Evolutionary conservation across 2,888 invertebrate species (phyloP).

Genomic region (Caenorhabditis auriculariae): DNA sequence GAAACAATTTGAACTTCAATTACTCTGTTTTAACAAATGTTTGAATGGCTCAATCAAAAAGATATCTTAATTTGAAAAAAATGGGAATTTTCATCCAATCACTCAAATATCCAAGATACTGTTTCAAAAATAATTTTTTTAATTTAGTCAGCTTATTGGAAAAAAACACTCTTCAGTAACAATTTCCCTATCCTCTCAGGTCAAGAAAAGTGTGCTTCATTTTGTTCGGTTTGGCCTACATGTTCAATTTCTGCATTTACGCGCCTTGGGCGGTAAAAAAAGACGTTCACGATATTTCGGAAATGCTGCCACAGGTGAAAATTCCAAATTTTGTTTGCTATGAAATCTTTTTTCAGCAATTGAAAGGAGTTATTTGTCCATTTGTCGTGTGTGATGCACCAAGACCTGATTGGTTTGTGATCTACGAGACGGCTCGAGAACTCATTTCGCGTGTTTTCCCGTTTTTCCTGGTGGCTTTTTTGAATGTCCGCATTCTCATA

Average conservation of each 20-base stretch:
- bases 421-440: slow-evolving; percentile 59
- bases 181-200: slow-evolving; percentile 1
- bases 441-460: slow-evolving; percentile 66
- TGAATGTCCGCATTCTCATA: slow-evolving; percentile 67
- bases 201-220: slow-evolving; percentile 40
- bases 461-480: slow-evolving; percentile 66
- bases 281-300: slow-evolving; percentile 44
- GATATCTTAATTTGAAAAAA: too few relatives aligned
- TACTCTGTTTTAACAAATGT: too few relatives aligned
- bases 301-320: slow-evolving; percentile 17
- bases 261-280: slow-evolving; percentile 62
- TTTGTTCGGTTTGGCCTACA: slow-evolving; percentile 53
- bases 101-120: too few relatives aligned
- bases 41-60: too few relatives aligned
- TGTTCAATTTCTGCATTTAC: slow-evolving; percentile 59
- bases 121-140: not conserved
- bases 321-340: not conserved
- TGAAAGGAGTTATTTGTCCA: slow-evolving; percentile 33
- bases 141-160: not conserved
- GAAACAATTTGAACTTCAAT: too few relatives aligned
- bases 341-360: slow-evolving; percentile 8
- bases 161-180: not conserved
- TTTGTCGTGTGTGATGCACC: slow-evolving; percentile 58
- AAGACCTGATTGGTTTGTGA: slow-evolving; percentile 46
- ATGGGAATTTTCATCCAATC: too few relatives aligned